Evolutionary conservation across 2,888 invertebrate genomes (phyloP).

Genomic region (Plemyria rubiginata): DNA sequence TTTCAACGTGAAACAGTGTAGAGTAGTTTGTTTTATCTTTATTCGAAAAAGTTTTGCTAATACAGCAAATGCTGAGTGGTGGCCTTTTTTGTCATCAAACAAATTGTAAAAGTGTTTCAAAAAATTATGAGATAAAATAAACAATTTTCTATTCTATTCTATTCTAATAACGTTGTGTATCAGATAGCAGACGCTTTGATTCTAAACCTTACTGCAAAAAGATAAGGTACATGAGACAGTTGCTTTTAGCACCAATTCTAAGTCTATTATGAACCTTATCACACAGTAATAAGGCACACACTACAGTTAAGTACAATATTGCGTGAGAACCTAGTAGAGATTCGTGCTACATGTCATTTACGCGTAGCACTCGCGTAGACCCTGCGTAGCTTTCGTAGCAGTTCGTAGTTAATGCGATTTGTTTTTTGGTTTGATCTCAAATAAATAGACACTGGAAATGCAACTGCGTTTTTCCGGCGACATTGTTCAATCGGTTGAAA

Average conservation of each 20-base stretch:
- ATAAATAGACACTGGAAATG: background rate
- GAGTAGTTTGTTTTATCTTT: background rate
- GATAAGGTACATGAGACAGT: background rate
- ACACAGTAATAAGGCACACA: background rate
- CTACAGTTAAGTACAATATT: background rate
- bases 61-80: too few species aligned
- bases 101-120: too few species aligned
- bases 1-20: background rate
- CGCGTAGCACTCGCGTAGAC: slow-evolving; percentile 15
- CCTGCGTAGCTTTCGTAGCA: slow-evolving; percentile 4
- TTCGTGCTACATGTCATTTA: slow-evolving; percentile 10
- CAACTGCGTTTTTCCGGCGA: too few species aligned
- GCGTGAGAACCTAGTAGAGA: slow-evolving; percentile 1
- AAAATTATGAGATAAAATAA: too few species aligned
- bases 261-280: background rate
- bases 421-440: background rate
- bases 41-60: background rate
- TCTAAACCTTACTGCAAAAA: background rate
- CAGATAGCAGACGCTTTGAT: background rate
- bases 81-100: too few species aligned
- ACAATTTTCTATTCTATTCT: too few species aligned
- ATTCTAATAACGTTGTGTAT: background rate
- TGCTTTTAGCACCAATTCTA: background rate
- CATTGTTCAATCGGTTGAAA: too few species aligned
- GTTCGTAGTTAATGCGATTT: slow-evolving; percentile 17